These are phyloP conservation scores for Hermaeophaga mercurialis DNA, from an alignment of 2,888 invertebrate genomes.

Conservation along the genomic window DNA sequence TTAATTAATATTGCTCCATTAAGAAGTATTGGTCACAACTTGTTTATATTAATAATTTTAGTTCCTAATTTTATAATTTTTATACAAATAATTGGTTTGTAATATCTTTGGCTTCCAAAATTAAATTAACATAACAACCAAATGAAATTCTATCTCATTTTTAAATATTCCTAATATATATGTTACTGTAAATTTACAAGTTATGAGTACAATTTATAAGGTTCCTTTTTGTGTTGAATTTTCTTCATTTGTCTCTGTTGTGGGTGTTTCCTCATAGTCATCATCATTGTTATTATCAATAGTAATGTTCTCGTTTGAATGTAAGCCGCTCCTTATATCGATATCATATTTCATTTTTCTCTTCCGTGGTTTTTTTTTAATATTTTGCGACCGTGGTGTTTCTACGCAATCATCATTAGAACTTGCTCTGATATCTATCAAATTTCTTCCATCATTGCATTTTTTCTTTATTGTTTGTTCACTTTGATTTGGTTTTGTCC, in stretches of 20 bases:
- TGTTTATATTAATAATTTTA: too few relatives aligned
- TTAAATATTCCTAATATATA: too few relatives aligned
- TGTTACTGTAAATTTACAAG: too few relatives aligned
- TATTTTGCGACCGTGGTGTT: constrained; percentile 3
- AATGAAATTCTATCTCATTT: too few relatives aligned
- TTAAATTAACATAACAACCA: too few relatives aligned
- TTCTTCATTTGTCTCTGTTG: constrained; percentile 10
- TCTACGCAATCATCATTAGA: constrained; percentile 23
- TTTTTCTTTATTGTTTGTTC: constrained; percentile 24
- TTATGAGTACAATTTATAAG: too few relatives aligned
- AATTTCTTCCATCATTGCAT: constrained; percentile 31
- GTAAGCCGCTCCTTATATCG: constrained; percentile 26
- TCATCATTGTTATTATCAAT: constrained; percentile 4
- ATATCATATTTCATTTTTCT: constrained; percentile 29
- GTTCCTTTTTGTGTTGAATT: neutral
- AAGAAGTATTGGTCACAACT: too few relatives aligned
- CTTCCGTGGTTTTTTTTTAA: constrained; percentile 14
- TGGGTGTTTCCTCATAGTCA: constrained; percentile 24
- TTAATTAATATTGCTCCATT: too few relatives aligned
- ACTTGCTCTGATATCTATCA: constrained; percentile 39
- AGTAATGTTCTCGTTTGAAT: constrained; percentile 1
- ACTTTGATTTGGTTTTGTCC: constrained; percentile 12
- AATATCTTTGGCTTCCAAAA: too few relatives aligned
- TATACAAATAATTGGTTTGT: too few relatives aligned
- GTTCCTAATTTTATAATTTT: too few relatives aligned